A percentile compares a stretch with the other conserved stretches of the same genome.
Conservation (phyloP, 1,140 invertebrate genomes). For the Aphidius gifuensis region DNA sequence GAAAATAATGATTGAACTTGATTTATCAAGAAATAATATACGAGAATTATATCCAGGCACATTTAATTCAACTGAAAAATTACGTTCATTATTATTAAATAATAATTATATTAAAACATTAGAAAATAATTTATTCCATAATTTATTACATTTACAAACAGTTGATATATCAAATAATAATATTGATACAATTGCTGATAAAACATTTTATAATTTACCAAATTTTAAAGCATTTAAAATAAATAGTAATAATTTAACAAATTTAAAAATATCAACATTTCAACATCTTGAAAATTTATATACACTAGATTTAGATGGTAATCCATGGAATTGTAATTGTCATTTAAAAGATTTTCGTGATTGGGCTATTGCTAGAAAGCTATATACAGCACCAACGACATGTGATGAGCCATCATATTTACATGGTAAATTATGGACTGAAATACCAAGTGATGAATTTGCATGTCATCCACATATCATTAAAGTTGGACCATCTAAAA, state of each 20-base stretch:
- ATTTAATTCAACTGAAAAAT: slow-evolving; percentile 66
- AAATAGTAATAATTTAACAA: slow-evolving; percentile 68
- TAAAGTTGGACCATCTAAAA: slow-evolving; percentile 54
- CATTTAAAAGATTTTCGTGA: slow-evolving; percentile 74
- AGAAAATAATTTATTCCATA: slow-evolving; percentile 72
- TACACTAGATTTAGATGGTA: slow-evolving; percentile 74
- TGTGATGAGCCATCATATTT: slow-evolving; percentile 69
- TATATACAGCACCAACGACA: slow-evolving; percentile 68
- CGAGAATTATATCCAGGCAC: slow-evolving; percentile 66
- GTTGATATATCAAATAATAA: slow-evolving; percentile 74
- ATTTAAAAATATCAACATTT: slow-evolving; percentile 61
- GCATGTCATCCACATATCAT: slow-evolving; percentile 77
- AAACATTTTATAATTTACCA: slow-evolving; percentile 69
- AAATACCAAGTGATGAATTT: slow-evolving; percentile 69
- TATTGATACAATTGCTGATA: slow-evolving; percentile 65
- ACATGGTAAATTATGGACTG: slow-evolving; percentile 67
- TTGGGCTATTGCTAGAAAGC: slow-evolving; percentile 68
- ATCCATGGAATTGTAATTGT: slow-evolving; percentile 88
- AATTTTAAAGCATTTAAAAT: slow-evolving; percentile 66
- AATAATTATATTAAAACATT: slow-evolving; percentile 70
- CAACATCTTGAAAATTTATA: slow-evolving; percentile 62
- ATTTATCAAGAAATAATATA: slow-evolving; percentile 77
- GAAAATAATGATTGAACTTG: slow-evolving; percentile 78
- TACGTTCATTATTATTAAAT: slow-evolving; percentile 69
- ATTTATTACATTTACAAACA: slow-evolving; percentile 70